Evolutionary conservation across 2,797 vertebrate genomes (phyloP).

Genomic region (Takifugu rubripes): DNA sequence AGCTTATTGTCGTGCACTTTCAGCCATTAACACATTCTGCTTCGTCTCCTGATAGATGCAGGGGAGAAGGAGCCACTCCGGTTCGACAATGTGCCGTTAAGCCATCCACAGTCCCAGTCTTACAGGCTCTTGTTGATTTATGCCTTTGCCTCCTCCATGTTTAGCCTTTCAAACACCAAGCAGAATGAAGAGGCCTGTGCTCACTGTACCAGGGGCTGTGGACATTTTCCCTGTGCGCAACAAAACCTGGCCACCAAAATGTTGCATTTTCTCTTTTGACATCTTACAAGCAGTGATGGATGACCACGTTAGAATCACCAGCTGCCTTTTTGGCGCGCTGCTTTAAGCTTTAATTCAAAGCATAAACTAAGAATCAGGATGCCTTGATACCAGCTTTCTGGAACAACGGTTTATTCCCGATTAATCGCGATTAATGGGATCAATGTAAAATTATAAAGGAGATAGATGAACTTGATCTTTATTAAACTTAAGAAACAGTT

Average conservation of each 20-base stretch:
- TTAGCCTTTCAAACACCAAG: constrained; percentile 51
- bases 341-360: neutral
- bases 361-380: neutral
- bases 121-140: constrained; percentile 53
- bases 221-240: constrained; percentile 3
- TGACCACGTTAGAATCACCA: neutral
- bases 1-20: constrained; percentile 48
- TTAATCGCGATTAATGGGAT: too few species aligned
- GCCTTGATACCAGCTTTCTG: too few species aligned
- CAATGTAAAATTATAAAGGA: too few species aligned
- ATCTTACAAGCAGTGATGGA: neutral
- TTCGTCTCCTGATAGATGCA: constrained; percentile 58
- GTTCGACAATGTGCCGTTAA: constrained; percentile 59
- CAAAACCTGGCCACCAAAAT: constrained; percentile 3
- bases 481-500: too few species aligned
- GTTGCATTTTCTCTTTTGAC: constrained; percentile 8
- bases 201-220: constrained; percentile 23
- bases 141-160: constrained; percentile 47
- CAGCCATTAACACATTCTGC: constrained; percentile 55
- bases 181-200: constrained; percentile 48
- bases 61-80: constrained; percentile 40
- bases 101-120: constrained; percentile 43
- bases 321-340: neutral
- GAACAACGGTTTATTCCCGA: too few species aligned
- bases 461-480: too few species aligned